Evolutionary conservation across 2,113 vertebrate genomes (phyloP), one percentile per base, ranked within the genome.

Genomic region (Lophius piscatorius): DNA sequence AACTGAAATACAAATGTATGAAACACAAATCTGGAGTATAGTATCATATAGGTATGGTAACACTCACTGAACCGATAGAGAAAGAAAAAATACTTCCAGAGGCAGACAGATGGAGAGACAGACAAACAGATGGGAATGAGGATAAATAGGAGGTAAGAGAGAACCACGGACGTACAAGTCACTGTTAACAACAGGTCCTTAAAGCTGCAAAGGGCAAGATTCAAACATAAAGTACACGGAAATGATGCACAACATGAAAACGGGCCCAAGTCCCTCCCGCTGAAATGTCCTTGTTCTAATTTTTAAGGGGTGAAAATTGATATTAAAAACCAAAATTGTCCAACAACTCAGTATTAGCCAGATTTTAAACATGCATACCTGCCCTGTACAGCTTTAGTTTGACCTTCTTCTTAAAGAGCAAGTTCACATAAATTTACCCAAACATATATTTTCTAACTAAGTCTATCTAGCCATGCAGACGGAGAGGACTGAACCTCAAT

Each of bases 61-160:
- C 22, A 38, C 50, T 34, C 47, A 33, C 47, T 42, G 22, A 57
- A 63, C n/a, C 21, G 50, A 50, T 2, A 61, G 44, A 59, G 8
- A 46, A 5, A 57, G 65, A 10, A 9, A 76, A 36, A 46, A 23
- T 28, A 36, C 3, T 4, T 26, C n/a, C 21, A 9, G n/a, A 42
- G 52, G 47, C 52, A 51, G 50, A 77, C 81, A 77, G 78, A 80
- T 74, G 66, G 69, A 76, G 70, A 70, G 74, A 71, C 69, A 57
- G 77, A 75, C 24, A 35, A 64, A 81, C 83, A 84, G 75, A 85
- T 81, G 78, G 80, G 71, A 56, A 56, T 31, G 36, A 84, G 80
- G 78, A 76, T 70, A 64, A 70, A 82, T 66, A 76, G 42, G 78
- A 81, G 67, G 72, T 79, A 81, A 82, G 64, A 71, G 77, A 64